These are phyloP conservation scores for Drosophila hamatofila DNA, from an alignment of 2,888 invertebrate genomes.

Conservation along the genomic window DNA sequence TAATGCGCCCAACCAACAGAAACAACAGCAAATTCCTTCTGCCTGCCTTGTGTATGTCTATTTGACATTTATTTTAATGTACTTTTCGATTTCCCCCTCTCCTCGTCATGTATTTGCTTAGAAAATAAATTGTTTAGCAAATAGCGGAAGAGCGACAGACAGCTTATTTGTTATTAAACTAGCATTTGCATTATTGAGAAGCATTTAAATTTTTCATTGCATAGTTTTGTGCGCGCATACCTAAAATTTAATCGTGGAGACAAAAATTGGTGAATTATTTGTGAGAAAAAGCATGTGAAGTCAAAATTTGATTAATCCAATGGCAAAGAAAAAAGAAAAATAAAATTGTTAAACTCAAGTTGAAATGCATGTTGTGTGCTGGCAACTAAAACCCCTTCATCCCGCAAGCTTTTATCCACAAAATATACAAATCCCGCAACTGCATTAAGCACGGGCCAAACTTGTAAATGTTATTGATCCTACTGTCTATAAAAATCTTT, in stretches of 20 bases:
- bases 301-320: slow-evolving; percentile 15
- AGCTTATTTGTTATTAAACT: slow-evolving; percentile 55
- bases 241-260: slow-evolving; percentile 5
- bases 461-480: slow-evolving; percentile 62
- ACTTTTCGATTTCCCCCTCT: slow-evolving; percentile 58
- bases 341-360: slow-evolving; percentile 28
- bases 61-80: slow-evolving; percentile 63
- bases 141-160: slow-evolving; percentile 31
- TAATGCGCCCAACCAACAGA: slow-evolving; percentile 65
- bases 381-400: neutral
- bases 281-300: slow-evolving; percentile 31
- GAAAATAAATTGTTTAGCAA: slow-evolving; percentile 56
- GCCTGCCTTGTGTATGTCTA: slow-evolving; percentile 28
- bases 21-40: slow-evolving; percentile 15
- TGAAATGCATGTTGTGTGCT: slow-evolving; percentile 52
- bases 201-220: slow-evolving; percentile 36
- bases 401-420: neutral
- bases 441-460: slow-evolving; percentile 59
- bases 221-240: slow-evolving; percentile 35
- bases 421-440: slow-evolving; percentile 20
- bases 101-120: slow-evolving; percentile 43
- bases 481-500: slow-evolving; percentile 33
- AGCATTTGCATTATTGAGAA: slow-evolving; percentile 39
- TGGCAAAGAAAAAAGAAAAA: slow-evolving; percentile 5
- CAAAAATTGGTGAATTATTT: slow-evolving; percentile 1